Base-by-base conservation (phyloP, 2,113 vertebrate species). In the Anser brachyrhynchus region DNA sequence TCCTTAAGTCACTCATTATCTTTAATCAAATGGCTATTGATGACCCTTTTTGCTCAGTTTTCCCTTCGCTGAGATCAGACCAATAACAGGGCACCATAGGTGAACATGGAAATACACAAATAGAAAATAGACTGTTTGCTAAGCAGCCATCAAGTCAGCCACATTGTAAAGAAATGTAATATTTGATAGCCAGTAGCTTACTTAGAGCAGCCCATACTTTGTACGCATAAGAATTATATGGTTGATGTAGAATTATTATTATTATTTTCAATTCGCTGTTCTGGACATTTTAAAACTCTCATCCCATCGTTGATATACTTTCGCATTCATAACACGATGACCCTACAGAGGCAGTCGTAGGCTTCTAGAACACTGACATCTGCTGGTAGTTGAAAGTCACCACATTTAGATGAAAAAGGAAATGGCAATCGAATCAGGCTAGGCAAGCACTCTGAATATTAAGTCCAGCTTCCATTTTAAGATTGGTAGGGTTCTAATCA, bases 311-410 rank as follows among this genome's bases (percentile, higher is more conserved):
- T 64, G 18, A 13, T 72, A 10, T 7, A 52, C 33, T 55, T 95
- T 73, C 79, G 23, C 13, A 13, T 62, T 77, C 51, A 1, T 11
- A 70, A 35, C 29, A 6, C 55, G 78, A 5, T 43, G 23, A 29
- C 17, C 39, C 28, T 20, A n/a, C 13, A 55, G 71, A 41, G 18
- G 23, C 13, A 41, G 66, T 59, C 18, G 35, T 26, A 7, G 10
- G 81, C 57, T 66, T 67, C 83, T 78, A 15, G 35, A 79, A 84
- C 57, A 86, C 43, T 76, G 93, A 25, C 94, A 75, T 86, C 95
- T 94, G 83, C 64, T 95, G 96, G 93, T 88, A 11, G 8, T 75
- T 93, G 0, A 54, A 11, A 69, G n/a, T 75, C n/a, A 89, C 39
- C 81, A 20, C 92, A 78, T 6, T 4, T 21, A 59, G 49, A 39